These are phyloP conservation scores for Eilema caniola DNA, from an alignment of 2,888 invertebrate species.

Conservation along the genomic window DNA sequence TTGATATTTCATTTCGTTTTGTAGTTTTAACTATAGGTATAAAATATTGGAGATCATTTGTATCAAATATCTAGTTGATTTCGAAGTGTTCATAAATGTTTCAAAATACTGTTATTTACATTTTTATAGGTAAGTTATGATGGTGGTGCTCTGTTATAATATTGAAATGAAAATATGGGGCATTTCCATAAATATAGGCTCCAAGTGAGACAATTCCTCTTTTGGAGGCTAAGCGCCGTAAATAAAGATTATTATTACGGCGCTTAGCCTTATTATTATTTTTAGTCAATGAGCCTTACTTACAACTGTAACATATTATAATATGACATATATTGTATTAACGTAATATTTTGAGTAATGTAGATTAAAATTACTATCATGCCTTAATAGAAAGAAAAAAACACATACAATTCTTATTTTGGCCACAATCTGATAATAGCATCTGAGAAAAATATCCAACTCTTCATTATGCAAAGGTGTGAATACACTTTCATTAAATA, in stretches of 20 bases:
- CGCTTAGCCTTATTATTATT: too few relatives aligned
- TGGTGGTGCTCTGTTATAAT: not conserved
- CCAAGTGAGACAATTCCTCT: not conserved
- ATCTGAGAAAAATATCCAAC: not conserved
- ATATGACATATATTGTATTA: too few relatives aligned
- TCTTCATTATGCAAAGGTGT: not conserved
- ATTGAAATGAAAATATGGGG: not conserved
- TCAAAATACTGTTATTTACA: not conserved
- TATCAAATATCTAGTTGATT: constrained; percentile 7
- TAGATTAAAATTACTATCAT: too few relatives aligned
- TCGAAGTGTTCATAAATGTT: constrained; percentile 1
- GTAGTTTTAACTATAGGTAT: not conserved
- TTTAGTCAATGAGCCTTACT: too few relatives aligned
- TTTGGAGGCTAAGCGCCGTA: too few relatives aligned
- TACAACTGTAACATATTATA: too few relatives aligned
- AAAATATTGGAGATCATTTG: constrained; percentile 5
- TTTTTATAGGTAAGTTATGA: not conserved
- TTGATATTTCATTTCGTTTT: constrained; percentile 9
- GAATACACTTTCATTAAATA: not conserved
- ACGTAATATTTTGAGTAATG: too few relatives aligned
- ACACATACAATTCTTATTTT: too few relatives aligned
- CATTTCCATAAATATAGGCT: too few relatives aligned
- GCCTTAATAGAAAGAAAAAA: too few relatives aligned
- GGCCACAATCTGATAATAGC: not conserved
- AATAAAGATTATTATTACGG: too few relatives aligned